phyloP scores from a whole-genome alignment of 2,888 invertebrate genomes.

The Acanthosoma haemorrhoidale region DNA sequence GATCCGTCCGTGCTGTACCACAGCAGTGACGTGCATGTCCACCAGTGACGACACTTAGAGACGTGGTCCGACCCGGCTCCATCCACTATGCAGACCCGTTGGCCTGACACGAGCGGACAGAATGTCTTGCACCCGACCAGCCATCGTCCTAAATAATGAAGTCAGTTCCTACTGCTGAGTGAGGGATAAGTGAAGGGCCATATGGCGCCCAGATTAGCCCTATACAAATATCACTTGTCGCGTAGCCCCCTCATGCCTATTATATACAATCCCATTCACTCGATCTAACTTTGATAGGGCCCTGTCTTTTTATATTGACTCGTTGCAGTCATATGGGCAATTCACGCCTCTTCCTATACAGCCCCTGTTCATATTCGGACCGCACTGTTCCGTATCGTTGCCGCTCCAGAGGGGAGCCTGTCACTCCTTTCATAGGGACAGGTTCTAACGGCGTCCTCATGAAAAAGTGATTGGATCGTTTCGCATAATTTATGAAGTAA shows the following conservation, averaged over 20 bases:
- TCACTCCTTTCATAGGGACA: neutral
- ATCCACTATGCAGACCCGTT: neutral
- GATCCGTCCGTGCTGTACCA: too few relatives aligned
- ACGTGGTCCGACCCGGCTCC: too few relatives aligned
- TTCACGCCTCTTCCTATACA: neutral
- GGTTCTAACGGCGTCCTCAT: neutral
- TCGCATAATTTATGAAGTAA: too few relatives aligned
- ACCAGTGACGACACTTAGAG: too few relatives aligned
- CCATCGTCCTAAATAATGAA: neutral
- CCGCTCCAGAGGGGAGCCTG: neutral
- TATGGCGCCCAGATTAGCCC: neutral
- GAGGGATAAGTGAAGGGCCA: neutral
- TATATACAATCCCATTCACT: neutral
- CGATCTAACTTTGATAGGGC: neutral
- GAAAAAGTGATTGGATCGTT: neutral
- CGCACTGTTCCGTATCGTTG: neutral
- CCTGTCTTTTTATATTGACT: neutral
- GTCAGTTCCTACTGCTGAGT: too few relatives aligned
- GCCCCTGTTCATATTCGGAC: neutral
- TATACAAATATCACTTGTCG: conserved; percentile 12
- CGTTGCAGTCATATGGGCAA: neutral
- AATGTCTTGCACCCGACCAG: neutral
- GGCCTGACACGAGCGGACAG: neutral
- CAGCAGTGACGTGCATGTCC: too few relatives aligned
- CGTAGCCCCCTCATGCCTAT: neutral